These are phyloP conservation scores for Pammene fasciana DNA, from an alignment of 2,888 invertebrate genomes.

Conservation along the genomic window DNA sequence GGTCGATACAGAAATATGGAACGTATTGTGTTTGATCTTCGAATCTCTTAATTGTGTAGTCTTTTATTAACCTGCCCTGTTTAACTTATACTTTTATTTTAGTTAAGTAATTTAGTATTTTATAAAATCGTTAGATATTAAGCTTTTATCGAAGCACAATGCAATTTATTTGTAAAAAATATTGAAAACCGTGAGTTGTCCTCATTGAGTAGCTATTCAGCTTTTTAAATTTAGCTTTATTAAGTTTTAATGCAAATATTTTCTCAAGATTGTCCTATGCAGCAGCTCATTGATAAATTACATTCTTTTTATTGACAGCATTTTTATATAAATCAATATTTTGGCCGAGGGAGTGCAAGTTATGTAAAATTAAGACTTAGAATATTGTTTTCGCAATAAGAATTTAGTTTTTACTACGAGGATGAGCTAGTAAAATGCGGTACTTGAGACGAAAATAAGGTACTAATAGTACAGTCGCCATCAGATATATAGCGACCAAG, in stretches of 20 bases:
- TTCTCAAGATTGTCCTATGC: constrained; percentile 47
- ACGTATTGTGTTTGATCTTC: constrained; percentile 13
- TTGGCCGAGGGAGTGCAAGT: constrained; percentile 59
- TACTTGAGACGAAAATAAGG: too few relatives aligned
- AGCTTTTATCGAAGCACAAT: constrained; percentile 13
- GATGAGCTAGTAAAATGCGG: neutral
- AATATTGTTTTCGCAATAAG: constrained; percentile 5
- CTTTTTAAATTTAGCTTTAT: constrained; percentile 10
- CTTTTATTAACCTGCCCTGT: constrained; percentile 28
- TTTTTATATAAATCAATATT: constrained; percentile 32
- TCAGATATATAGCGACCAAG: too few relatives aligned
- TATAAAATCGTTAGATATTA: neutral
- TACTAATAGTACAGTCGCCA: too few relatives aligned
- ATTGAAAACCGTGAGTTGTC: constrained; percentile 25
- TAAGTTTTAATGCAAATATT: constrained; percentile 12
- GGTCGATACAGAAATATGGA: constrained; percentile 16
- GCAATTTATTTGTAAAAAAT: constrained; percentile 30
- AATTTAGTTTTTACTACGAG: neutral
- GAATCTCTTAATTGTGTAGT: constrained; percentile 28
- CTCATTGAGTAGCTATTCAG: constrained; percentile 35
- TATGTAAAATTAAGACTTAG: constrained; percentile 31
- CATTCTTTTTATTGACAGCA: constrained; percentile 15
- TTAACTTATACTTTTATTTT: constrained; percentile 11
- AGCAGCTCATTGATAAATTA: constrained; percentile 48
- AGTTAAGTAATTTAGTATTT: constrained; percentile 2